A percentile compares a stretch with the other conserved stretches of the same genome.
Evolutionary conservation across 92 coral and sea anemone genomes (phyloP).

Genomic region (Siderastrea radians): DNA sequence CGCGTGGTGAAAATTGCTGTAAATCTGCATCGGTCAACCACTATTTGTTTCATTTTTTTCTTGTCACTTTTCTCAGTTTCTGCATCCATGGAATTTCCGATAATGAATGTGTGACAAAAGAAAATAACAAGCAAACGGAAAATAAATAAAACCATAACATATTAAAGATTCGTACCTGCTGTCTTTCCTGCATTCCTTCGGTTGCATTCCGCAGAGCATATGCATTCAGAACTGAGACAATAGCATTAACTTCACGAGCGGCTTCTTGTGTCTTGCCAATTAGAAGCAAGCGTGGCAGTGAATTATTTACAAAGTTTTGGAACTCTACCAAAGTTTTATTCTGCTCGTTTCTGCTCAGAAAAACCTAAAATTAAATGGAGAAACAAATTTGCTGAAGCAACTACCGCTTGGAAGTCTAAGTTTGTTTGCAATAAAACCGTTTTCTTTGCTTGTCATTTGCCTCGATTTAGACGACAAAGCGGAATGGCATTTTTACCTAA

Average conservation of each 20-base stretch:
- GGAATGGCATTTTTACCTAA: too few species aligned
- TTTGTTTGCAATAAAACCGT: not conserved
- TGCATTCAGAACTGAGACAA: slow-evolving; percentile 49
- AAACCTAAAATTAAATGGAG: slow-evolving; percentile 10
- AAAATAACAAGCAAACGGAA: too few species aligned
- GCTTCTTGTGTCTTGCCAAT: slow-evolving; percentile 66
- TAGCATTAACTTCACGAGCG: slow-evolving; percentile 53
- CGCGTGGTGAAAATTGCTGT: too few species aligned
- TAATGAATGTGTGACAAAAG: too few species aligned
- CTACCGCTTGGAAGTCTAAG: not conserved
- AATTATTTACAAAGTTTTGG: slow-evolving; percentile 2
- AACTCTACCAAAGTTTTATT: slow-evolving; percentile 4
- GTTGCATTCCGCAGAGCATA: slow-evolving; percentile 28
- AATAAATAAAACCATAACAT: too few species aligned
- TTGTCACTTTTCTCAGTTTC: too few species aligned
- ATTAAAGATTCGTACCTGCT: slow-evolving; percentile 23
- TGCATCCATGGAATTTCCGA: too few species aligned
- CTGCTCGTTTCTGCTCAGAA: not conserved
- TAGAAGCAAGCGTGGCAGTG: slow-evolving; percentile 17
- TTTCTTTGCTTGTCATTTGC: too few species aligned
- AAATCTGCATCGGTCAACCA: too few species aligned
- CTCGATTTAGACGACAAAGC: too few species aligned
- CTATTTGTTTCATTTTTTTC: too few species aligned
- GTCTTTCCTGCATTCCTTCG: slow-evolving; percentile 30
- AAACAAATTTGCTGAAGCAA: not conserved